phyloP scores from a whole-genome alignment of 2,888 invertebrate genomes.

The Brassicogethes aeneus region DNA sequence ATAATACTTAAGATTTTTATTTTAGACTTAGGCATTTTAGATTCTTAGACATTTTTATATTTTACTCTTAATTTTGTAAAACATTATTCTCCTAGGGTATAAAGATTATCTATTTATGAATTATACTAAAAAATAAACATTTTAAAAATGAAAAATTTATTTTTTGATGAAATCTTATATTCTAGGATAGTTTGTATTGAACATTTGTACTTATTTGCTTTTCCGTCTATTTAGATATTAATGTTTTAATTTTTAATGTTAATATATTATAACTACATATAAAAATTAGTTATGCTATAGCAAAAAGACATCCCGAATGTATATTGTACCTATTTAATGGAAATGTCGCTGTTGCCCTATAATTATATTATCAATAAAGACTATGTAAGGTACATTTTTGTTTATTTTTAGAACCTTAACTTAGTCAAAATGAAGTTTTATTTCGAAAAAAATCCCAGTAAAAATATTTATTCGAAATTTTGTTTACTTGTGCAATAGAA shows the following conservation, averaged over 20 bases:
- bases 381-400: slow-evolving; percentile 9
- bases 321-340: slow-evolving; percentile 36
- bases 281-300: slow-evolving; percentile 28
- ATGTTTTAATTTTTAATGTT: slow-evolving; percentile 7
- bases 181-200: background rate
- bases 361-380: slow-evolving; percentile 34
- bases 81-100: slow-evolving; percentile 6
- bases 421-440: no score
- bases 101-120: slow-evolving; percentile 4
- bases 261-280: slow-evolving; percentile 13
- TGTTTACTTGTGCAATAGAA: no score
- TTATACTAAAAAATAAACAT: no score
- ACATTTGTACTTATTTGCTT: background rate
- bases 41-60: slow-evolving; percentile 7
- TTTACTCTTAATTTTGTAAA: no score
- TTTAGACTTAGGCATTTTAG: background rate
- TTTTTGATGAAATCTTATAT: background rate
- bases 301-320: slow-evolving; percentile 29
- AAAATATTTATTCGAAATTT: no score
- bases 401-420: background rate
- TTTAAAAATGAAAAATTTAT: no score
- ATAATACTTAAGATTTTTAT: background rate
- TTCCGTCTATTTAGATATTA: background rate
- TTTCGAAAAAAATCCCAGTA: no score
- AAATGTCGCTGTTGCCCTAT: slow-evolving; percentile 36